Conservation (phyloP, 2,797 vertebrate genomes). For the Lateolabrax maculatus region DNA sequence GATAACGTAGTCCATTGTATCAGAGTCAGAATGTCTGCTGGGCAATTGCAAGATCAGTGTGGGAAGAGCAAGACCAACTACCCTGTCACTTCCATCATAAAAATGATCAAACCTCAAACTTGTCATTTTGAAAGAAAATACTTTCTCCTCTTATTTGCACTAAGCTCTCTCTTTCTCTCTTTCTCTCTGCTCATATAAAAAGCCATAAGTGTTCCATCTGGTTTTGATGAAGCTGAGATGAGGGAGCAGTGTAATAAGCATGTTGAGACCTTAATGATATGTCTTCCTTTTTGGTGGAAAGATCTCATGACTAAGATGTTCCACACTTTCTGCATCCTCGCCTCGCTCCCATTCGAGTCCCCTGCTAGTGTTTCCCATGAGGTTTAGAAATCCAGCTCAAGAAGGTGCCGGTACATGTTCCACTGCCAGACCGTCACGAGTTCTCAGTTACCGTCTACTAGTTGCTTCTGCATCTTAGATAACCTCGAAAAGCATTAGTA, state of each 20-base stretch:
- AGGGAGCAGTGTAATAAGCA: conserved; percentile 81
- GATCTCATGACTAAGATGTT: conserved; percentile 81
- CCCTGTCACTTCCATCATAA: conserved; percentile 24
- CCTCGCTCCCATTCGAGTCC: conserved; percentile 37
- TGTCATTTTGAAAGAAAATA: conserved; percentile 52
- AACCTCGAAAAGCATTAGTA: background rate
- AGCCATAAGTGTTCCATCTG: conserved; percentile 69
- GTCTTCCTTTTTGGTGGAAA: conserved; percentile 68
- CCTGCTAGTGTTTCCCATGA: conserved; percentile 50
- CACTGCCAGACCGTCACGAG: conserved; percentile 9
- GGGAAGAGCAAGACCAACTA: conserved; percentile 7
- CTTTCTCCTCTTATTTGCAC: conserved; percentile 40
- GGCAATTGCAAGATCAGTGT: conserved; percentile 4
- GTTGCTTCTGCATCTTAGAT: conserved; percentile 38
- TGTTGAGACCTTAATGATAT: conserved; percentile 82
- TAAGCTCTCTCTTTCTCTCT: background rate
- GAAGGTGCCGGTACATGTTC: conserved; percentile 34
- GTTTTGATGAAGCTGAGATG: conserved; percentile 74
- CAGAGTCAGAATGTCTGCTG: background rate
- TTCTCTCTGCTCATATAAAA: conserved; percentile 37
- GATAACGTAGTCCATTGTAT: background rate
- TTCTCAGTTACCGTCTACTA: conserved; percentile 8
- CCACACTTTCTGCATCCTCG: conserved; percentile 63
- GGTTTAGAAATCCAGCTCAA: conserved; percentile 41
- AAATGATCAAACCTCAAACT: conserved; percentile 29